A percentile compares a stretch with the other conserved stretches of the same genome.
Evolutionary conservation across 2,888 invertebrate species (phyloP).

Genomic region (Lutraria lutraria): DNA sequence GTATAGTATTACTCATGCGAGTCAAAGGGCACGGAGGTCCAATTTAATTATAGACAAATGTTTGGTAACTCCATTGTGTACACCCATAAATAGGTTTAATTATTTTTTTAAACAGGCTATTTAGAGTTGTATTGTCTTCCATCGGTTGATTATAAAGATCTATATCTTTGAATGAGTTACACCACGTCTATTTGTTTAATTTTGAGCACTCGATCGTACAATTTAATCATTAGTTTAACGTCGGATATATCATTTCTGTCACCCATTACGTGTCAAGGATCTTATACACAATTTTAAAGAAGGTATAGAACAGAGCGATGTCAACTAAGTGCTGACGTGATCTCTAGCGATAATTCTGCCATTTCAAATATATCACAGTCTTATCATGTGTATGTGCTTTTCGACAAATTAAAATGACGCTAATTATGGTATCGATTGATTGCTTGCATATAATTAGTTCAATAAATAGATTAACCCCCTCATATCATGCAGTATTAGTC

Average conservation of each 20-base stretch:
- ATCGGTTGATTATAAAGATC: slow-evolving; percentile 43
- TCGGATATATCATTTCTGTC: slow-evolving; percentile 51
- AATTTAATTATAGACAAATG: slow-evolving; percentile 29
- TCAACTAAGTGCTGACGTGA: slow-evolving; percentile 47
- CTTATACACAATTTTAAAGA: slow-evolving; percentile 4
- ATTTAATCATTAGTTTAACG: slow-evolving; percentile 35
- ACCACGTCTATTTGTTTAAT: slow-evolving; percentile 10
- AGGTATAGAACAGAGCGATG: slow-evolving; percentile 36
- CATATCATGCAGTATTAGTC: not conserved
- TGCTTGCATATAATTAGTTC: not conserved
- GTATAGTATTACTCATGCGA: slow-evolving; percentile 40
- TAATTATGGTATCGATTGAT: slow-evolving; percentile 14
- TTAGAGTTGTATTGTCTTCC: slow-evolving; percentile 28
- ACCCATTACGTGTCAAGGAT: slow-evolving; percentile 39
- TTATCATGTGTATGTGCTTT: not conserved
- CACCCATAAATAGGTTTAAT: slow-evolving; percentile 34
- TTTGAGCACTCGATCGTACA: slow-evolving; percentile 56
- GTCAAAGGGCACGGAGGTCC: slow-evolving; percentile 17
- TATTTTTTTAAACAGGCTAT: slow-evolving; percentile 39
- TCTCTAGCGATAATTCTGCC: slow-evolving; percentile 36
- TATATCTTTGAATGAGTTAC: not conserved
- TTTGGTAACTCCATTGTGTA: not conserved
- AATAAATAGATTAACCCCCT: not conserved
- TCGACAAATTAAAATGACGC: not conserved
- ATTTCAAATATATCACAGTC: slow-evolving; percentile 50